Evolutionary conservation across 1,140 invertebrate species (phyloP), one percentile per base, ranked within the genome.

Genomic region (Teleopsis dalmanni): DNA sequence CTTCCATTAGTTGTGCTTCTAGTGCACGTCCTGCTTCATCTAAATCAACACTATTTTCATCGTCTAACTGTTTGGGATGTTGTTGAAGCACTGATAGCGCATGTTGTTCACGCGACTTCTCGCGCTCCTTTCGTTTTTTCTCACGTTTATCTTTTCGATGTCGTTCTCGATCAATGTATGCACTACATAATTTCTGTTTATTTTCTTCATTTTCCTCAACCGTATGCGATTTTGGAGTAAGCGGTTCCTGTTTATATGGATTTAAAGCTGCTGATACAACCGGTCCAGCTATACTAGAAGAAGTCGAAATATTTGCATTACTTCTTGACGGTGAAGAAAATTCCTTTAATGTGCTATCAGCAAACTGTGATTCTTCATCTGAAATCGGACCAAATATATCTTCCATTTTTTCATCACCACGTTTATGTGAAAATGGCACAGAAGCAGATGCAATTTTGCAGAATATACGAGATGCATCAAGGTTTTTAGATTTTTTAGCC

Each of bases 371-470:
- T 22, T 71, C 75, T 66, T 90, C 84, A 60, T 91, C 88, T 0
- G 88, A 89, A 23, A 91, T 73, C 1, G 87, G 84, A 4, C 87
- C 88, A 70, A 91, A 91, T 47, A 91, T 90, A 57, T 88, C 86
- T 69, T 90, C 85, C 83, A 90, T 87, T 61, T 87, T 82, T 34
- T 85, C 83, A 45, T 83, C 83, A 47, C 78, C 76, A 8, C 64
- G 47, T 21, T 51, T 51, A 14, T 47, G 27, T 3, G 21, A 42
- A 26, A 22, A 8, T n/a, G 44, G n/a, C 27, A 34, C 25, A 22
- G 16, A 9, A 16, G 16, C 4, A 4, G 10, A 13, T 19, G 16
- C n/a, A 18, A 21, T 13, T 22, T 19, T 13, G 34, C 11, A 47
- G 31, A 47, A 23, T 34, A 51, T 50, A 47, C 53, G 19, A 41